Evolutionary conservation across 2,797 vertebrate genomes (phyloP).

Genomic region (Rhabdophis nuchalis): DNA sequence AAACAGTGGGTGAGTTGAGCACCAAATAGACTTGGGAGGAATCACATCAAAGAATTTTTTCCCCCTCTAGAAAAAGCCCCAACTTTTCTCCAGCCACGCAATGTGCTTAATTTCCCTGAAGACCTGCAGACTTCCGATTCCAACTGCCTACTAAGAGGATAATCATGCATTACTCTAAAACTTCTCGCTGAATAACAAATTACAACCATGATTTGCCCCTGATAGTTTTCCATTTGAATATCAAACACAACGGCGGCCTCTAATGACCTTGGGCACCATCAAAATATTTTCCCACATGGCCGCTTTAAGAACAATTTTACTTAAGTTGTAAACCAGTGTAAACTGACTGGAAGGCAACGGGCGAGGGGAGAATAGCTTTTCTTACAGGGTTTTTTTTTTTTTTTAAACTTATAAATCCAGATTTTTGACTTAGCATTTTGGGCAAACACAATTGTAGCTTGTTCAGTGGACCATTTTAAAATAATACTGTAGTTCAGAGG

Average conservation of each 20-base stretch:
- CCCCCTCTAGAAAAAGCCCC: background rate
- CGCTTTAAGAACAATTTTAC: background rate
- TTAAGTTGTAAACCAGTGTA: background rate
- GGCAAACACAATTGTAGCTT: background rate
- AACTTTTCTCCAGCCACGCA: constrained; percentile 30
- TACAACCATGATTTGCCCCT: background rate
- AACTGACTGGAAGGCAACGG: background rate
- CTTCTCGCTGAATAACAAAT: background rate
- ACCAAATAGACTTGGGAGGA: constrained; percentile 50
- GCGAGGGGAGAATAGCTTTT: background rate
- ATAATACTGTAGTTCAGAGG: background rate
- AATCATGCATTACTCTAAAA: background rate
- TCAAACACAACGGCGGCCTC: background rate
- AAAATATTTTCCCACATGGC: background rate
- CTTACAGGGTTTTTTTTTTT: background rate
- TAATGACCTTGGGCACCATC: background rate
- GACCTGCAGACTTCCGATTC: constrained; percentile 12
- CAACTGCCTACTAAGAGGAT: background rate
- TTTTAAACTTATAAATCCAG: background rate
- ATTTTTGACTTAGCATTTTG: background rate
- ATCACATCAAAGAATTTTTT: constrained; percentile 41
- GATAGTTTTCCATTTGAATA: background rate
- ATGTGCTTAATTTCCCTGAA: constrained; percentile 15
- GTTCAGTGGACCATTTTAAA: background rate
- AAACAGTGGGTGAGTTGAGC: constrained; percentile 22